Base-by-base conservation (phyloP, 1,140 invertebrate species). In the Phymastichus coffea region DNA sequence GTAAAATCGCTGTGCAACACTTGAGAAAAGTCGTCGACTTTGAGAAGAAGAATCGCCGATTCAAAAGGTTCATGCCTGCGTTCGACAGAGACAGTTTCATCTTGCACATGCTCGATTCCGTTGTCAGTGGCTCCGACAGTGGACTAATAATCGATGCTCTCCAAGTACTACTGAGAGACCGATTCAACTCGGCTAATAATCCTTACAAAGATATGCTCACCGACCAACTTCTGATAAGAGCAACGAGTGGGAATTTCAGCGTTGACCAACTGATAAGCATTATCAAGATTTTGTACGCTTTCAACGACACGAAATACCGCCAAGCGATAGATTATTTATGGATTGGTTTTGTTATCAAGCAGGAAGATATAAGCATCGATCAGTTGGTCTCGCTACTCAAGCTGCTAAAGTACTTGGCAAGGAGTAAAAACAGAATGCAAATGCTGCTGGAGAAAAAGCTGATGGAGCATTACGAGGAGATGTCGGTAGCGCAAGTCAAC, bases 241-340 rank as follows among this genome's bases (percentile, higher is more conserved):
- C 83, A 8, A 82, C 78, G 6, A 84, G 89, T 56, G 85, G 83
- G 51, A 81, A 84, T 49, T 77, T 90, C 28, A 75, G 71, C 17
- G 65, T 91, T n/a, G 66, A 76, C 15, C 85, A 90, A 64, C 70
- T 89, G 19, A 86, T 86, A 70, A 75, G 84, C 54, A 79, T 86
- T 53, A 76, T 85, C 22, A 69, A 72, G 43, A 68, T 76, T 51
- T 65, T 71, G 30, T 68, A 46, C 49, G 63, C 54, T 61, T 82
- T 74, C 56, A 69, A 69, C 52, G 72, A 81, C 63, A 30, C 71
- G 4, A 79, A 79, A 48, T 84, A 81, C 72, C 68, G 70, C 46
- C 75, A 82, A 26, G 74, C 76, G 12, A 77, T 87, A 46, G 87
- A 90, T 61, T 83, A 84, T 68, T 66, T 90, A n/a, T 91, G 88